Conservation (phyloP, 2,797 vertebrate genomes). For the Cyclura pinguis region DNA sequence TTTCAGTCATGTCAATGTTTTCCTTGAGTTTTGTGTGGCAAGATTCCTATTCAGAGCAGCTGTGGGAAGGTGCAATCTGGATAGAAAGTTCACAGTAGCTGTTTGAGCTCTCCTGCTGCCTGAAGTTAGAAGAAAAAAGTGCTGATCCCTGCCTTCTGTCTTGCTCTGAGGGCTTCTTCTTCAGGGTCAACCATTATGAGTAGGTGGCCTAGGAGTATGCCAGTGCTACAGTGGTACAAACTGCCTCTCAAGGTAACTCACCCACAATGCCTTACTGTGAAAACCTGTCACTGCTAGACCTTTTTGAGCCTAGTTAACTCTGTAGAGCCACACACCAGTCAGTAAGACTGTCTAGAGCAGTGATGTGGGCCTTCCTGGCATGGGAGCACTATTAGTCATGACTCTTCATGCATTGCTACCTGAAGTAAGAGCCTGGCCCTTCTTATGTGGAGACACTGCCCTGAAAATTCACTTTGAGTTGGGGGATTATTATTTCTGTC, state of each 20-base stretch:
- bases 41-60: neutral
- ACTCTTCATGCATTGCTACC: too few species aligned
- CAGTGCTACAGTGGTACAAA: neutral
- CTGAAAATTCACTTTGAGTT: neutral
- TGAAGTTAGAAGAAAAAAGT: neutral
- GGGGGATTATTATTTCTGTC: neutral
- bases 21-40: neutral
- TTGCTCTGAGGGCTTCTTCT: neutral
- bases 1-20: neutral
- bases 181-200: neutral
- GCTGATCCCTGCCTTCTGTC: neutral
- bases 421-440: too few species aligned
- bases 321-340: neutral
- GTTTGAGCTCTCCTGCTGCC: neutral
- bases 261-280: neutral
- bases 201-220: neutral
- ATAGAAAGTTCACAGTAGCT: neutral
- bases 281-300: neutral
- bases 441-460: neutral
- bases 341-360: neutral
- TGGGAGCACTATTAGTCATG: too few species aligned
- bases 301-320: neutral
- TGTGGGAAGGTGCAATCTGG: neutral
- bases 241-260: neutral
- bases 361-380: neutral